These are phyloP conservation scores for Cephus sareptanus DNA, from an alignment of 2,888 invertebrate species.

Conservation along the genomic window DNA sequence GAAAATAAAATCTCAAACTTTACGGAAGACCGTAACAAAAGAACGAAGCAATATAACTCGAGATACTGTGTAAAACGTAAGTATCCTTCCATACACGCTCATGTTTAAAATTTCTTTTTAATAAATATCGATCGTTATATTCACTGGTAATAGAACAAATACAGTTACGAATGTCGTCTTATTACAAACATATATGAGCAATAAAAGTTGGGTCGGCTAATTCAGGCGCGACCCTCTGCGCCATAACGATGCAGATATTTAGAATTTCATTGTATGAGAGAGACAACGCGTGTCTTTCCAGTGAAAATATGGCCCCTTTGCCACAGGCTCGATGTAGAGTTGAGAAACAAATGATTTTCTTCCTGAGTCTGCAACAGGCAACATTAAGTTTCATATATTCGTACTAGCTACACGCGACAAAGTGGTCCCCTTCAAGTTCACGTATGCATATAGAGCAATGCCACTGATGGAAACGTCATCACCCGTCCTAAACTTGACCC, in stretches of 20 bases:
- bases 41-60: not conserved
- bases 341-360: conserved; percentile 43
- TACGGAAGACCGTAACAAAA: too few relatives aligned
- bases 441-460: too few relatives aligned
- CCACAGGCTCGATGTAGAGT: conserved; percentile 60
- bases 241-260: conserved; percentile 59
- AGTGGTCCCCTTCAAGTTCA: conserved; percentile 6
- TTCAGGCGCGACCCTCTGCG: conserved; percentile 41
- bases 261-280: conserved; percentile 58
- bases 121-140: conserved; percentile 36
- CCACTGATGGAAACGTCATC: too few relatives aligned
- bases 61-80: conserved; percentile 1
- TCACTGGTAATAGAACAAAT: conserved; percentile 45
- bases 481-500: too few relatives aligned
- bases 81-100: conserved; percentile 13
- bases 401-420: conserved; percentile 10
- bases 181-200: conserved; percentile 62
- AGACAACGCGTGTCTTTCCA: conserved; percentile 40
- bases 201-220: conserved; percentile 56
- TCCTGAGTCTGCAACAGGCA: conserved; percentile 60
- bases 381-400: conserved; percentile 24
- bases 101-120: conserved; percentile 29
- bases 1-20: too few relatives aligned
- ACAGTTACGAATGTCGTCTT: conserved; percentile 46
- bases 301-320: conserved; percentile 64